Percentiles rank a stretch among this genome's conserved stretches.
phyloP scores from a whole-genome alignment of 2,113 vertebrate genomes.

The Cyprinodon brontotheroides region DNA sequence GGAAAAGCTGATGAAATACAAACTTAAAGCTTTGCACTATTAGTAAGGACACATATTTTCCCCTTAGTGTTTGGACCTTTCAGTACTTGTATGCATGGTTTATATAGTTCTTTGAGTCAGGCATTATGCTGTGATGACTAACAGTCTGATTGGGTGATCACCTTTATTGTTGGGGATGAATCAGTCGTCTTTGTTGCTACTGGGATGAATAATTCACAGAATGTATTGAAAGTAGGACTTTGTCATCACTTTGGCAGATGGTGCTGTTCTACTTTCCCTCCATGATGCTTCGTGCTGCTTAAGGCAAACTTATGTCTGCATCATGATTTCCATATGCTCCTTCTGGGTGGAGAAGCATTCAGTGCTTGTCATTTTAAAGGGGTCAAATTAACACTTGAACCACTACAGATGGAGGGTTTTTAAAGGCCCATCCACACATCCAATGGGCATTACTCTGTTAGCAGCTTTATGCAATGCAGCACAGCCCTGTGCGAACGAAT shows the following conservation, averaged over 20 bases:
- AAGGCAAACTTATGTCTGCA: conserved; percentile 50
- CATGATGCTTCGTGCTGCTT: conserved; percentile 42
- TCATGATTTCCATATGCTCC: conserved; percentile 55
- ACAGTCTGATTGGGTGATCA: conserved; percentile 10
- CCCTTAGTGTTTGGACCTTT: no score
- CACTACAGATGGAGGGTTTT: neutral
- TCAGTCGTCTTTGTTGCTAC: conserved; percentile 17
- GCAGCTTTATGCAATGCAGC: no score
- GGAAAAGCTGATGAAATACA: no score
- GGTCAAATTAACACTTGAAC: conserved; percentile 9
- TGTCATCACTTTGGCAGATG: conserved; percentile 51
- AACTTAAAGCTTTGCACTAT: no score
- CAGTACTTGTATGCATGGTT: no score
- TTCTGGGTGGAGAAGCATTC: conserved; percentile 25
- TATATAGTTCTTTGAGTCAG: no score
- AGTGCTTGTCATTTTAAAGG: conserved; percentile 21
- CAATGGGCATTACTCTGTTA: no score
- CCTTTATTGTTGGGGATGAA: conserved; percentile 8
- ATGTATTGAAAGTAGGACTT: conserved; percentile 44
- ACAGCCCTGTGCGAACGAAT: no score
- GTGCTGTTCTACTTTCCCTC: conserved; percentile 28
- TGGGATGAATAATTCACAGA: conserved; percentile 47
- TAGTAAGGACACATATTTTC: no score
- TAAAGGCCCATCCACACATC: neutral
- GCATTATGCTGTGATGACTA: neutral